phyloP scores from a whole-genome alignment of 1,140 invertebrate genomes.

The Limonius californicus region DNA sequence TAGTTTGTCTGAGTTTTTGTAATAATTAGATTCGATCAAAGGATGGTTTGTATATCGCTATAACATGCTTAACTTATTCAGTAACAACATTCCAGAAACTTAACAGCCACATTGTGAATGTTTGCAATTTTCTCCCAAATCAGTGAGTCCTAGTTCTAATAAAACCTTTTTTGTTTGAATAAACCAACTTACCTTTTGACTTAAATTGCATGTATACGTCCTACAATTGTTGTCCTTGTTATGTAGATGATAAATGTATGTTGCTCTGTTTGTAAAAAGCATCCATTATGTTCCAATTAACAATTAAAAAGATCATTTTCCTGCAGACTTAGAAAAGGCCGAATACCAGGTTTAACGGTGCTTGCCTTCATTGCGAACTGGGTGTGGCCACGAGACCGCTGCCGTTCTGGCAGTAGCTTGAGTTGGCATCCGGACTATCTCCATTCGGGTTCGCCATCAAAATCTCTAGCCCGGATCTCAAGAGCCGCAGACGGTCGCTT shows the following conservation, averaged over 20 bases:
- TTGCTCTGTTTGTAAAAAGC: no score
- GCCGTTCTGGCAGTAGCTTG: slow-evolving; percentile 46
- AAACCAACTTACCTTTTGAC: not conserved
- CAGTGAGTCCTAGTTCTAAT: no score
- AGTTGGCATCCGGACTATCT: slow-evolving; percentile 52
- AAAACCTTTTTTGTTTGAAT: no score
- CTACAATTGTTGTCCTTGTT: no score
- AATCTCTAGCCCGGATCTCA: slow-evolving; percentile 59
- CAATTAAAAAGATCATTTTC: slow-evolving; percentile 32
- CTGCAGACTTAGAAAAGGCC: slow-evolving; percentile 82
- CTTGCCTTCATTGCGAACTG: slow-evolving; percentile 62
- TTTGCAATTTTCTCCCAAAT: no score
- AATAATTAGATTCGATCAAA: no score
- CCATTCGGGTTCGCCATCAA: slow-evolving; percentile 51
- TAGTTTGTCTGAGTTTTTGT: no score
- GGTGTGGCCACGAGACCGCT: slow-evolving; percentile 65
- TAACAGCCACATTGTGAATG: no score
- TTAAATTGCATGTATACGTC: not conserved
- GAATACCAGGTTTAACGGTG: slow-evolving; percentile 87
- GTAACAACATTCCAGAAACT: no score
- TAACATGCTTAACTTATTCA: no score
- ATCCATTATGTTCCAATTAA: not conserved
- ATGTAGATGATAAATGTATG: no score
- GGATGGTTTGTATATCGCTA: no score
- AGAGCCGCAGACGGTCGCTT: slow-evolving; percentile 70